These are phyloP conservation scores for Mnemiopsis leidyi DNA, from an alignment of 37 sponge, comb jelly and placozoan species.

Conservation along the genomic window DNA sequence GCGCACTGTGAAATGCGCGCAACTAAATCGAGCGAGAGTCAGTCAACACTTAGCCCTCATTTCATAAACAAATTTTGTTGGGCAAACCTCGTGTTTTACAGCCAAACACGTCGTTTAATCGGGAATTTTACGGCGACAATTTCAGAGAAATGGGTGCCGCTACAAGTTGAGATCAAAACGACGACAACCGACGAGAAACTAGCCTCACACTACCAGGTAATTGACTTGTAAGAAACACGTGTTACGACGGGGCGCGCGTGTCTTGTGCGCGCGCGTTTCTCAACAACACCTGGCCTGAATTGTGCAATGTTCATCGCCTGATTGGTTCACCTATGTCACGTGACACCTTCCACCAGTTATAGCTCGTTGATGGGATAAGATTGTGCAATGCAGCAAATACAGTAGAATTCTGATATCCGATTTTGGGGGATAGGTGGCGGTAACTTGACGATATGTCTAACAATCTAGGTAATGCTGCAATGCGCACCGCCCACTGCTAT, in stretches of 20 bases:
- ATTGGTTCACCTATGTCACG: not conserved
- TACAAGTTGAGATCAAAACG: constrained; percentile 58
- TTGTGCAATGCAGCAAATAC: not conserved
- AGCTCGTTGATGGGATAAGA: not conserved
- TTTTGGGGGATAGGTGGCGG: no score
- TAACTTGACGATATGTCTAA: no score
- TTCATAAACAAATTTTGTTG: not conserved
- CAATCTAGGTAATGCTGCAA: no score
- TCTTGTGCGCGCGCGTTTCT: not conserved
- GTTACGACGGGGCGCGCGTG: not conserved
- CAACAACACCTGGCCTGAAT: not conserved
- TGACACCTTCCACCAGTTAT: not conserved
- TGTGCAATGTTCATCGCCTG: not conserved
- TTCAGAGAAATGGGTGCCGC: constrained; percentile 52
- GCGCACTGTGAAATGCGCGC: not conserved
- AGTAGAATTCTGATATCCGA: not conserved
- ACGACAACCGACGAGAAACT: constrained; percentile 35
- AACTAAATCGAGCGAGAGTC: not conserved
- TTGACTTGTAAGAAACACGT: not conserved
- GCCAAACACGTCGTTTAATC: no score
- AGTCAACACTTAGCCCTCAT: not conserved
- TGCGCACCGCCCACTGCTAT: no score
- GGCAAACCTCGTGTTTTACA: not conserved
- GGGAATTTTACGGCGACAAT: not conserved
- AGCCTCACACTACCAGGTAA: constrained; percentile 27